These are phyloP conservation scores for Orchesellides sinensis DNA, from an alignment of 2,888 invertebrate genomes.

Conservation along the genomic window DNA sequence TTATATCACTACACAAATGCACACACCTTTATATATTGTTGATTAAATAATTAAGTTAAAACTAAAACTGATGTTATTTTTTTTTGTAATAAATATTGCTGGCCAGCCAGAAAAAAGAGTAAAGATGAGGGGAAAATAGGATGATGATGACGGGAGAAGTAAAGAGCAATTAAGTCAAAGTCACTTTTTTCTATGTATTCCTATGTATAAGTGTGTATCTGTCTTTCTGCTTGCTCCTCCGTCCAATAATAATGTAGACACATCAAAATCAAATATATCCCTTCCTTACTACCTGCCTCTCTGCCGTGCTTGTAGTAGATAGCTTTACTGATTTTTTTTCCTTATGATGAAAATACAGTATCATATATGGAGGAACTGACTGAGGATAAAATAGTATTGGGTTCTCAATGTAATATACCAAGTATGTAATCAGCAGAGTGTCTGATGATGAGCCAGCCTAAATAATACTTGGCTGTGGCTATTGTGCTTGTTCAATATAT, in stretches of 20 bases:
- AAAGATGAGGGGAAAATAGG: constrained; percentile 6
- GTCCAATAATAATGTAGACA: too few species aligned
- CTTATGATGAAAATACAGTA: neutral
- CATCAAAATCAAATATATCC: too few species aligned
- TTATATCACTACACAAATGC: too few species aligned
- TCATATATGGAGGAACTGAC: neutral
- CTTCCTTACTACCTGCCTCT: too few species aligned
- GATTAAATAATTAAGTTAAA: too few species aligned
- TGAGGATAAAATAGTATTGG: neutral
- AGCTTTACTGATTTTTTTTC: neutral
- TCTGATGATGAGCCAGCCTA: constrained; percentile 42
- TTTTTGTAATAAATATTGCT: too few species aligned
- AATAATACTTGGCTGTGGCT: constrained; percentile 33
- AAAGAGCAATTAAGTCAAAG: constrained; percentile 63
- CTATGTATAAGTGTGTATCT: too few species aligned
- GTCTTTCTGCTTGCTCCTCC: neutral
- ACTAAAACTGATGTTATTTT: too few species aligned
- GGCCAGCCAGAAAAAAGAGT: constrained; percentile 36
- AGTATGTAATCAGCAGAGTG: neutral
- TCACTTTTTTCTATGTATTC: too few species aligned
- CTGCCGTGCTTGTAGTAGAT: neutral
- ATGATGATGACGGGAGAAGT: constrained; percentile 45
- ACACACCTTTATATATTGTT: too few species aligned
- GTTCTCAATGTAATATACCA: neutral
- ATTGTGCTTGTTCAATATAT: neutral